These are phyloP conservation scores for Seira sanloemensis DNA, from an alignment of 2,888 invertebrate genomes.

Conservation along the genomic window DNA sequence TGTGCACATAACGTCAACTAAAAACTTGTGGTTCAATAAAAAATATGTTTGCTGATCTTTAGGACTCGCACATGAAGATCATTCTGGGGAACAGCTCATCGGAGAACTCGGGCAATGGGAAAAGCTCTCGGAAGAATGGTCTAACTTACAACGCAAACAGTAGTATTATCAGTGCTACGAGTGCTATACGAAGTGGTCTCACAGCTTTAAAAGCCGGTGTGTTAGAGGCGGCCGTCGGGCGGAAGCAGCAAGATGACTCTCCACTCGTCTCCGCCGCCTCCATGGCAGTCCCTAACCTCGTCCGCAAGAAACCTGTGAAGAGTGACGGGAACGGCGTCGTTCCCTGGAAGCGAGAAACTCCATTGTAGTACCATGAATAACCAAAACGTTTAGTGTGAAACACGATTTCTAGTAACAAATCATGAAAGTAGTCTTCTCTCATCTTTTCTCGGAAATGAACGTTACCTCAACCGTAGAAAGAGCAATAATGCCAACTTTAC, in stretches of 20 bases:
- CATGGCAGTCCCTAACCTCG: conserved; percentile 73
- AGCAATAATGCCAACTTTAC: neutral
- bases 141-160: conserved; percentile 70
- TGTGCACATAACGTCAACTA: neutral
- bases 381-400: conserved; percentile 12
- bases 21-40: neutral
- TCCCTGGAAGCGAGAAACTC: conserved; percentile 91
- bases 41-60: conserved; percentile 77
- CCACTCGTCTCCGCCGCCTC: conserved; percentile 72
- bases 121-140: conserved; percentile 71
- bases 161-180: conserved; percentile 72
- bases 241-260: conserved; percentile 68
- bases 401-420: neutral
- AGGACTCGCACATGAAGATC: conserved; percentile 95
- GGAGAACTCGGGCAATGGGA: conserved; percentile 66
- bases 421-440: neutral
- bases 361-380: conserved; percentile 76
- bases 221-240: conserved; percentile 68
- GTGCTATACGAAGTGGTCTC: conserved; percentile 73
- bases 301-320: conserved; percentile 67
- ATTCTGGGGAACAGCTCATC: conserved; percentile 81
- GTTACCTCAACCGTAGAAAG: conserved; percentile 9
- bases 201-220: conserved; percentile 72
- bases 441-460: neutral
- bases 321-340: conserved; percentile 81